These are phyloP conservation scores for Nomada hirtipes DNA, from an alignment of 2,888 invertebrate species.

Conservation along the genomic window DNA sequence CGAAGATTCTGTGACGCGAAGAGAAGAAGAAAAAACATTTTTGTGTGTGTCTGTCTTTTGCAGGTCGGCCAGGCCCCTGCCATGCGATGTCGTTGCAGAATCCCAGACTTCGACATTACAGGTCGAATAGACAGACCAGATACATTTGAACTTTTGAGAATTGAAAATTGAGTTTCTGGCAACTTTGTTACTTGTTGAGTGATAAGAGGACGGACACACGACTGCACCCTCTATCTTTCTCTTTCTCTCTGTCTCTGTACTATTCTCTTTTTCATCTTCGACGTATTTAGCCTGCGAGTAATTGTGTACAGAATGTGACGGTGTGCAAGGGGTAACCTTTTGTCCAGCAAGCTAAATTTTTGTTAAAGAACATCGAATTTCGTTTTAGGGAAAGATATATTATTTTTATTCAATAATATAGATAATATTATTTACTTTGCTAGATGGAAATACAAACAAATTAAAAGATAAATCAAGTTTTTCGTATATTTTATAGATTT, in stretches of 20 bases:
- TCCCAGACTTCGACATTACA: conserved; percentile 92
- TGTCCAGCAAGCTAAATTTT: too few species aligned
- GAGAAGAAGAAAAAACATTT: conserved; percentile 50
- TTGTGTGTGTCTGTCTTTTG: conserved; percentile 81
- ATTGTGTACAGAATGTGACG: conserved; percentile 3
- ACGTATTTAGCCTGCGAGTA: neutral
- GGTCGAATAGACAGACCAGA: conserved; percentile 85
- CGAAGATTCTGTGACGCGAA: conserved; percentile 1
- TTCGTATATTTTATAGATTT: too few species aligned
- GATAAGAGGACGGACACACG: conserved; percentile 46
- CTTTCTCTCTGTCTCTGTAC: neutral
- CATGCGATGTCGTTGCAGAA: conserved; percentile 84
- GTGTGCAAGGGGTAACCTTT: too few species aligned
- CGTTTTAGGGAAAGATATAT: too few species aligned
- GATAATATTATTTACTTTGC: too few species aligned
- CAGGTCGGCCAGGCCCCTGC: conserved; percentile 83
- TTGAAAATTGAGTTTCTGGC: conserved; percentile 2
- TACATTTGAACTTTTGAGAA: conserved; percentile 50
- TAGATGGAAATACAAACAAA: too few species aligned
- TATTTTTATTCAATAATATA: too few species aligned
- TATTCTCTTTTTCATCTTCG: neutral
- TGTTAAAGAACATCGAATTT: too few species aligned
- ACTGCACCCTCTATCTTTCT: conserved; percentile 33
- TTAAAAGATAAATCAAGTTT: too few species aligned
- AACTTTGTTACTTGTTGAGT: conserved; percentile 58